Evolutionary conservation across 2,888 invertebrate genomes (phyloP).

Genomic region (Lamproptera curius): DNA sequence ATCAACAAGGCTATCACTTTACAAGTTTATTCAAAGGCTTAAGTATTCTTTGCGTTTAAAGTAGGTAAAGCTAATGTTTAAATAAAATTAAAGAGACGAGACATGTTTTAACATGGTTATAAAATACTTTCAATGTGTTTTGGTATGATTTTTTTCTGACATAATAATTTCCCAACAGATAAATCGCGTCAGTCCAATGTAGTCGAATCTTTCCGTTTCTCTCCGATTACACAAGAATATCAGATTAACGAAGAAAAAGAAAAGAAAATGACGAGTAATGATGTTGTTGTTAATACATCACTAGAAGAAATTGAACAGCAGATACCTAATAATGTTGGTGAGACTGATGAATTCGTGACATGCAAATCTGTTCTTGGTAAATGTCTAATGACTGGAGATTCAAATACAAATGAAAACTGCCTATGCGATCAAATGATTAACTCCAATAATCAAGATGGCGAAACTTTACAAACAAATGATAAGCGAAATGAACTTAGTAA

Average conservation of each 20-base stretch:
- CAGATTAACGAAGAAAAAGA: no score
- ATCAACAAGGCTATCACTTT: no score
- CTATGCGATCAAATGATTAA: conserved; percentile 47
- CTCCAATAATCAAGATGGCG: conserved; percentile 31
- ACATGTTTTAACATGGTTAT: no score
- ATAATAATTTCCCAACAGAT: no score
- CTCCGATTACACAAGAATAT: not conserved
- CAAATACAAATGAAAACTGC: conserved; percentile 36
- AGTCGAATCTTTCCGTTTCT: no score
- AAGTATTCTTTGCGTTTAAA: no score
- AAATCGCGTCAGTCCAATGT: no score
- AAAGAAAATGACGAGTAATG: not conserved
- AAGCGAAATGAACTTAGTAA: not conserved
- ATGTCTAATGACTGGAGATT: conserved; percentile 41
- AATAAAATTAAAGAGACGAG: no score
- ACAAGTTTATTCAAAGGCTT: no score
- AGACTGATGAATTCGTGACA: conserved; percentile 27
- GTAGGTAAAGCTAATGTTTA: no score
- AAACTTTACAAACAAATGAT: conserved; percentile 11
- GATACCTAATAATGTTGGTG: conserved; percentile 21
- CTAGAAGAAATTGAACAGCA: conserved; percentile 16
- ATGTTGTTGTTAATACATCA: not conserved
- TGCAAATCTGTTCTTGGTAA: conserved; percentile 46
- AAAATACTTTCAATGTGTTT: no score
- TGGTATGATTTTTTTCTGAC: no score